phyloP scores from a whole-genome alignment of 2,113 vertebrate species.

The Ondatra zibethicus region DNA sequence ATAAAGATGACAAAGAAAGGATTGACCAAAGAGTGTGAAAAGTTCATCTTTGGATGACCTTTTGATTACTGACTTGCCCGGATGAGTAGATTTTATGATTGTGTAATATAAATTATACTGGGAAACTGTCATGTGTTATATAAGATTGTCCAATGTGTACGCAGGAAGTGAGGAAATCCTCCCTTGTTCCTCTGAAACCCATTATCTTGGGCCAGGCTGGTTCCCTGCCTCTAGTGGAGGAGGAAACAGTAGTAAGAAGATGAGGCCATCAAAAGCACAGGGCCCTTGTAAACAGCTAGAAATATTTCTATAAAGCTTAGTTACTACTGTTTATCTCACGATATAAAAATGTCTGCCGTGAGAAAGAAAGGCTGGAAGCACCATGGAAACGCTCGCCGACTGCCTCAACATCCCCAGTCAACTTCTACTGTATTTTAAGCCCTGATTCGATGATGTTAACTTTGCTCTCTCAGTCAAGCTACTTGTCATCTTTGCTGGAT shows the following conservation, averaged over 20 bases:
- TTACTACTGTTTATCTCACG: not conserved
- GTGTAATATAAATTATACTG: not conserved
- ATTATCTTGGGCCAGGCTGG: not conserved
- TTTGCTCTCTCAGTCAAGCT: not conserved
- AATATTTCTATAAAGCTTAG: too few species aligned
- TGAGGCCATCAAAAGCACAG: not conserved
- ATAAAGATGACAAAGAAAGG: not conserved
- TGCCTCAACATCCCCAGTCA: not conserved
- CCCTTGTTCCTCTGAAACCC: not conserved
- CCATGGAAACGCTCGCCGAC: not conserved
- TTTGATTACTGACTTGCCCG: not conserved
- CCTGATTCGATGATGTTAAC: too few species aligned
- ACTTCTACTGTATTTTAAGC: not conserved
- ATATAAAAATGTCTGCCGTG: not conserved
- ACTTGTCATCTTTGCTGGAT: not conserved
- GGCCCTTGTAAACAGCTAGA: not conserved
- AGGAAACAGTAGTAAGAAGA: not conserved
- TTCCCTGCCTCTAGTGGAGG: not conserved
- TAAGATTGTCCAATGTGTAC: not conserved
- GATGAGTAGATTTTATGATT: not conserved
- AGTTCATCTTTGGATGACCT: not conserved
- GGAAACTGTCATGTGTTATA: not conserved
- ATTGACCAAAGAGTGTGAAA: not conserved
- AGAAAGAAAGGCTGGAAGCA: not conserved
- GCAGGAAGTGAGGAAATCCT: not conserved